Evolutionary conservation across 2,113 vertebrate species (phyloP), one percentile per base, ranked within the genome.

Genomic region (Micronisus gabar): DNA sequence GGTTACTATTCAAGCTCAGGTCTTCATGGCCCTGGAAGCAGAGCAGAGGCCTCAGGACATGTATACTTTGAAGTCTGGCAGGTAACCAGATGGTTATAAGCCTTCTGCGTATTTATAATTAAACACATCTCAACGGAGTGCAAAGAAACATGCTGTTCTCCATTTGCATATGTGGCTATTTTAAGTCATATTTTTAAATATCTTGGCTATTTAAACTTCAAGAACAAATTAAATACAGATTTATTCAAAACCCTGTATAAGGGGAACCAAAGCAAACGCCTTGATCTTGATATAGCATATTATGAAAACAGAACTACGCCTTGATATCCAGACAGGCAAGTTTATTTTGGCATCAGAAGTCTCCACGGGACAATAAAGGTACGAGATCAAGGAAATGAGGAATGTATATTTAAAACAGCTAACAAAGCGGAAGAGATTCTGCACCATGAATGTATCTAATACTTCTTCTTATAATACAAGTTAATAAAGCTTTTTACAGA

Each of bases 201-300:
- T 66, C 76, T 84, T 61, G 80, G 70, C 34, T 84, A 88, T 78
- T 70, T 90, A 38, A 62, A 84, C 47, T 92, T 95, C 65, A 93
- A 92, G 67, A 96, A 95, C 52, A 94, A 95, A 97, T 75, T 96
- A 98, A 91, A 68, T 52, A 78, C 93, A 95, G 52, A 90, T 80
- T 92, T 91, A 88, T 52, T 91, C n/a, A 83, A 88, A 96, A 94
- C 19, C 25, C n/a, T 91, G 21, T 52, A 86, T n/a, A 52, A 82
- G 79, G 40, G 67, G 34, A 82, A 90, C 47, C 50, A 86, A 96
- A 96, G 55, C 66, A 95, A 97, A 65, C 0, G 6, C 81, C 92
- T 67, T 78, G 81, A 97, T 96, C 82, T 88, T 82, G 81, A 95
- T 91, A 78, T 2, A 78, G 8, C 10, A 18, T 91, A 72, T 86